Base-by-base conservation (phyloP, 1,140 invertebrate species). In the Conus betulinus region DNA sequence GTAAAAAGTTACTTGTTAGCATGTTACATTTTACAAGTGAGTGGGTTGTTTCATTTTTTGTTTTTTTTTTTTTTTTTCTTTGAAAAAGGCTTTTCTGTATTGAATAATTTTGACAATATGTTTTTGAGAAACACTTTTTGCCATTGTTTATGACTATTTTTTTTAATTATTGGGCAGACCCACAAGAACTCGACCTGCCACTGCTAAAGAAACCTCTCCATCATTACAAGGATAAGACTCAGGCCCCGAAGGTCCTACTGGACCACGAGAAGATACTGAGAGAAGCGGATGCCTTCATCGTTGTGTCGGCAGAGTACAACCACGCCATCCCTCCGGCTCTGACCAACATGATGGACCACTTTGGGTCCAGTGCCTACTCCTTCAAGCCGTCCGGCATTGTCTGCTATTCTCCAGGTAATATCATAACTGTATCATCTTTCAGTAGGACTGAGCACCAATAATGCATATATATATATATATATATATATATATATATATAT, bases 271-370 rank as follows among this genome's bases (percentile, higher is more conserved):
- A 91, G 11, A 91, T 93, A 51, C 94, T 96, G 11, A 90, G 93
- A 84, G 89, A 90, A 10, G 95, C 96, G 60, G 95, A 96, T 91
- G 95, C 93, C 8, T 95, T 93, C 87, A 91, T 96, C 5, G 91
- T 96, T n/a, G 91, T 96, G 3, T 93, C 95, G 15, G 93, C 94
- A 0, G 96, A 96, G 89, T 96, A 96, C 90, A 96, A 96, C 89
- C 93, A 95, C 87, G 91, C 91, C 17, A 90, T 96, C 23, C 95
- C 96, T 0, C 95, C 96, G 17, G n/a, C n/a, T n/a, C n/a, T n/a
- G n/a, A n/a, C n/a, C n/a, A n/a, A n/a, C n/a, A n/a, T n/a, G n/a
- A n/a, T 96, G 90, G 94, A 96, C 90, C 95, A 96, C 90, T 96
- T 96, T 88, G 94, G 95, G 0, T 91, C 94, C 15, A 90, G 91